These are phyloP conservation scores for Drosophila demipolita DNA, from an alignment of 2,888 invertebrate genomes.

Conservation along the genomic window DNA sequence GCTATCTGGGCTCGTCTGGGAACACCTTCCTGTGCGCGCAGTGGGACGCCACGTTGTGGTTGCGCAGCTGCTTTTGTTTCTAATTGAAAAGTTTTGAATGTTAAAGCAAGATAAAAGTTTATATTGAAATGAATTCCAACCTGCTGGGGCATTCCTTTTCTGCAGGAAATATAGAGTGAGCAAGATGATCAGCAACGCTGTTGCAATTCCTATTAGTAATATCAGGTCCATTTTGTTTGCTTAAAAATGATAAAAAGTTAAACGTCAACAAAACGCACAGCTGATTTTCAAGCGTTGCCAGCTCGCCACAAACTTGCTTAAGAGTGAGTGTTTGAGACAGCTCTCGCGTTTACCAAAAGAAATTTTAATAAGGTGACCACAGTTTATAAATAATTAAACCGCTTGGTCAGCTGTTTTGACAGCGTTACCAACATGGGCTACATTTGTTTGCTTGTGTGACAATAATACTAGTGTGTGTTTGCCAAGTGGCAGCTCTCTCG, in stretches of 20 bases:
- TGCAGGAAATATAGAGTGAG: conserved; percentile 84
- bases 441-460: conserved; percentile 2
- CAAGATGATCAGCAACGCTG: conserved; percentile 84
- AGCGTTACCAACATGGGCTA: conserved; percentile 38
- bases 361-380: background rate
- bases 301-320: background rate
- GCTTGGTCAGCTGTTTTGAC: conserved; percentile 52
- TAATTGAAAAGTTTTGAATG: conserved; percentile 26
- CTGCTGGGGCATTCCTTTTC: conserved; percentile 60
- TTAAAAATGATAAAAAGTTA: conserved; percentile 48
- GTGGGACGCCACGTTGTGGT: conserved; percentile 81
- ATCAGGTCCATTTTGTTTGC: conserved; percentile 85
- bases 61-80: conserved; percentile 60
- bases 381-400: conserved; percentile 54
- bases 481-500: conserved; percentile 42
- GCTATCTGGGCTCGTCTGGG: conserved; percentile 90
- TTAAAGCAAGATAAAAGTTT: conserved; percentile 6
- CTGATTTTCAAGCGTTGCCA: conserved; percentile 55
- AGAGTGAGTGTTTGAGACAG: background rate
- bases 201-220: conserved; percentile 85
- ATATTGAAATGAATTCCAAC: conserved; percentile 28
- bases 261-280: conserved; percentile 79
- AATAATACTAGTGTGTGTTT: conserved; percentile 8
- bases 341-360: background rate
- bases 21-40: conserved; percentile 86